phyloP scores from a whole-genome alignment of 1,140 invertebrate species.

The Pollicipes pollicipes region DNA sequence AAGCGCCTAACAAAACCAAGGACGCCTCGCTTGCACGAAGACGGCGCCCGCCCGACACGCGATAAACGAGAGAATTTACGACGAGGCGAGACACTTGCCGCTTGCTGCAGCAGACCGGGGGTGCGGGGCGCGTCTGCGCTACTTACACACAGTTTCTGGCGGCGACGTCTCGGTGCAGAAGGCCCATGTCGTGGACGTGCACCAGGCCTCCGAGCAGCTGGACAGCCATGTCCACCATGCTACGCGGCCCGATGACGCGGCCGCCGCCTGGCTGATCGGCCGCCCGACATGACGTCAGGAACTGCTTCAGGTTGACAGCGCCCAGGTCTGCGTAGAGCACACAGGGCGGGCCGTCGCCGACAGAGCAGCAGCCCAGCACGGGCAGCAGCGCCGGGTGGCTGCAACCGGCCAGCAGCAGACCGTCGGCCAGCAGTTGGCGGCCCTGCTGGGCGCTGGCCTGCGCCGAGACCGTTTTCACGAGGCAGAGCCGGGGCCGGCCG shows the following conservation, averaged over 20 bases:
- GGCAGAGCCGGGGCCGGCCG: not conserved
- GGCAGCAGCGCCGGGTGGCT: constrained; percentile 12
- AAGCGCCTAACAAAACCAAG: too few relatives aligned
- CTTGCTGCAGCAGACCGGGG: too few relatives aligned
- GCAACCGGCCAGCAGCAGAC: constrained; percentile 14
- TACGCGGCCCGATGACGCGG: constrained; percentile 16
- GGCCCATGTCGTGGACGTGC: constrained; percentile 16
- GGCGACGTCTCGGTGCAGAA: constrained; percentile 20
- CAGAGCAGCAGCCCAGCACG: constrained; percentile 12
- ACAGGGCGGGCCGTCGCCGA: constrained; percentile 10
- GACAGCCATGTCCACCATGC: constrained; percentile 18
- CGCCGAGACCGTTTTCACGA: constrained; percentile 8
- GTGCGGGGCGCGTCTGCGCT: not conserved
- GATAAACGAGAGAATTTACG: not conserved
- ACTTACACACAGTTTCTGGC: constrained; percentile 21
- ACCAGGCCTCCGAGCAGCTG: constrained; percentile 18
- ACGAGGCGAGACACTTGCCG: not conserved
- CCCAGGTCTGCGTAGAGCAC: constrained; percentile 13
- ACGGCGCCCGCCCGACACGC: not conserved
- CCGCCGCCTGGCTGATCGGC: constrained; percentile 13
- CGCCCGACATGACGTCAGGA: not conserved
- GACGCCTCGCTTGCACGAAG: too few relatives aligned
- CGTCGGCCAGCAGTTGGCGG: constrained; percentile 9
- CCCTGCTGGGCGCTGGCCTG: constrained; percentile 8
- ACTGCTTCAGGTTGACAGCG: constrained; percentile 17